Evolutionary conservation across 2,113 vertebrate species (phyloP), one percentile per base, ranked within the genome.

Genomic region (Lamprologus callipterus): DNA sequence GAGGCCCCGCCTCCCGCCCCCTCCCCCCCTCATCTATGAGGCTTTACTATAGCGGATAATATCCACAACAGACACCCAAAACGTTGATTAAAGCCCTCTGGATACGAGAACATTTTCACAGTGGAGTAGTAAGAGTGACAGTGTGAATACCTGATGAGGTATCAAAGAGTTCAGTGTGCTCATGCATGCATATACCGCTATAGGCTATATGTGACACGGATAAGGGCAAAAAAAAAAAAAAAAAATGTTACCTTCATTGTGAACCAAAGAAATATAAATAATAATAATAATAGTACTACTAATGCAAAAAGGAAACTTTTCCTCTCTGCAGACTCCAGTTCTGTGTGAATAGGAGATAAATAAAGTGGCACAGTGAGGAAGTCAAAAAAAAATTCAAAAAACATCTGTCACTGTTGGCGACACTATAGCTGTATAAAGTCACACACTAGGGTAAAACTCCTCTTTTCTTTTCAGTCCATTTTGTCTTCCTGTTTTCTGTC

Each of bases 331-430:
- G 83, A 82, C 78, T 83, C 58, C 12, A 58, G 23, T 85, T 88
- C 40, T 68, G 10, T 86, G 57, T 85, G 89, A 86, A 57, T 57
- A 85, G 81, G 60, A 86, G 45, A 90, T n/a, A 89, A 87, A 92
- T 54, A 49, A 57, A 91, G 91, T 92, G 93, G 94, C 94, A 96
- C 92, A 94, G 87, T 91, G 91, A 88, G 51, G 81, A 92, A 85
- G 82, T 88, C 51, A 21, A 57, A 84, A 88, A 40, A 0, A n/a
- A 0, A 0, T 5, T 65, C 0, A 31, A 55, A 82, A 63, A 60
- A 26, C 17, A 51, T 85, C 17, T 17, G 37, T 85, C 45, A 58
- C 54, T 58, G 55, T 83, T 21, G 57, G 33, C 40, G 40, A 87
- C 14, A 7, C 84, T 73, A 47, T 78, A 58, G 83, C 31, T 79